Conservation (phyloP, 2,888 invertebrate genomes). For the Xylota segnis region DNA sequence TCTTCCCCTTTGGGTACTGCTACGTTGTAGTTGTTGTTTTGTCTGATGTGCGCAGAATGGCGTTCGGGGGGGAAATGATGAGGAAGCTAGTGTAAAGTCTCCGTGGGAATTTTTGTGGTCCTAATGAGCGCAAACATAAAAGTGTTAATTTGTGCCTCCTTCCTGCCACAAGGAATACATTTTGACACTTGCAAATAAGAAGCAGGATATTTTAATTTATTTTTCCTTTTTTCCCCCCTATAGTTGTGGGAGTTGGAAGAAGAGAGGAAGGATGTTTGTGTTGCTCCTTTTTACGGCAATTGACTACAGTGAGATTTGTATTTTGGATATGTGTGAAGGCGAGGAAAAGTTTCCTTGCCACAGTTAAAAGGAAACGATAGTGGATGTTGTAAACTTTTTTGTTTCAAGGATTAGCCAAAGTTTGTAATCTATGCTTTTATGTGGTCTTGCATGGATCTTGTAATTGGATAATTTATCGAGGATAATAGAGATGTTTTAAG, state of each 20-base stretch:
- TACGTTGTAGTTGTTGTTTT: conserved; percentile 16
- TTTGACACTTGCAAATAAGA: conserved; percentile 74
- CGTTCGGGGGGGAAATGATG: background rate
- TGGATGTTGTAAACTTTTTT: conserved; percentile 35
- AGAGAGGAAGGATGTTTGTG: background rate
- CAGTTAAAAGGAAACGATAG: conserved; percentile 38
- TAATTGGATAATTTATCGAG: conserved; percentile 67
- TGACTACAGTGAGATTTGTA: conserved; percentile 9
- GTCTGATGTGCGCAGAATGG: background rate
- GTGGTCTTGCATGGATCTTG: conserved; percentile 61
- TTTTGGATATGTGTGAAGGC: conserved; percentile 15
- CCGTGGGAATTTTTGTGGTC: conserved; percentile 70
- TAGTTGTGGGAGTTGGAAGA: background rate
- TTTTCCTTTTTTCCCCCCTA: conserved; percentile 6
- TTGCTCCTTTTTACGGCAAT: conserved; percentile 33
- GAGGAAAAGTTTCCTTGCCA: conserved; percentile 29
- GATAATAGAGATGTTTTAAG: conserved; percentile 17
- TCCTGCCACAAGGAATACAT: conserved; percentile 64
- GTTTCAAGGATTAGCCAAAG: conserved; percentile 50
- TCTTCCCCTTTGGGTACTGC: conserved; percentile 29
- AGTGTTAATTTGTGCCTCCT: conserved; percentile 72
- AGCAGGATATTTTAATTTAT: conserved; percentile 58
- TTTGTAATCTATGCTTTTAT: conserved; percentile 59
- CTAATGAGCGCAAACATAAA: conserved; percentile 75
- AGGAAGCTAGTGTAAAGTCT: conserved; percentile 43